Conservation (phyloP, 2,113 vertebrate genomes). For the Papio anubis region DNA sequence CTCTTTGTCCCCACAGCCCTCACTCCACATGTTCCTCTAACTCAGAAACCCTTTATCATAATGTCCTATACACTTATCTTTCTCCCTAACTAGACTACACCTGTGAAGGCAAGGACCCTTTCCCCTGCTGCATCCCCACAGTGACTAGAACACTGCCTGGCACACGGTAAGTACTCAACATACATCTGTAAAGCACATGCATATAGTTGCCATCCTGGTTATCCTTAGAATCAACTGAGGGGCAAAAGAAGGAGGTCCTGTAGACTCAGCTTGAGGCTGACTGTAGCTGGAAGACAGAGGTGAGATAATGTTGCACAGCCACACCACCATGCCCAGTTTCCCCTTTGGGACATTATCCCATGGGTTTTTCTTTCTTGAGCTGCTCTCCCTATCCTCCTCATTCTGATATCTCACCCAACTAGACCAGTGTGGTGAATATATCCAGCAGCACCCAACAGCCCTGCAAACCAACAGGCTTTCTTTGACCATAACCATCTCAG, state of each 20-base stretch:
- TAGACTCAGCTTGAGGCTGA: not conserved
- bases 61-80: not conserved
- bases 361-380: not conserved
- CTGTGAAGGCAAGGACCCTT: not conserved
- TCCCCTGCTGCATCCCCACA: not conserved
- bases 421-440: fast-evolving
- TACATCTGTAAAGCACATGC: not conserved
- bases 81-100: not conserved
- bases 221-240: not conserved
- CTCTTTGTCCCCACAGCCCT: not conserved
- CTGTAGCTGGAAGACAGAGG: not conserved
- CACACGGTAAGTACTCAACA: not conserved
- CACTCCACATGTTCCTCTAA: not conserved
- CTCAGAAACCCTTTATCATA: not conserved
- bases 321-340: fast-evolving
- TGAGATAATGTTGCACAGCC: fast-evolving
- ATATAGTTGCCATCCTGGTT: not conserved
- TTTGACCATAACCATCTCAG: fast-evolving
- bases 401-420: not conserved
- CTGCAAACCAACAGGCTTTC: not conserved
- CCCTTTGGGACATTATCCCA: not conserved
- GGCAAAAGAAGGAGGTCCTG: not conserved
- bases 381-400: not conserved
- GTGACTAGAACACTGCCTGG: not conserved
- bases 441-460: not conserved